Conservation (phyloP, 2,888 invertebrate species). For the Scrobipalpa costella region DNA sequence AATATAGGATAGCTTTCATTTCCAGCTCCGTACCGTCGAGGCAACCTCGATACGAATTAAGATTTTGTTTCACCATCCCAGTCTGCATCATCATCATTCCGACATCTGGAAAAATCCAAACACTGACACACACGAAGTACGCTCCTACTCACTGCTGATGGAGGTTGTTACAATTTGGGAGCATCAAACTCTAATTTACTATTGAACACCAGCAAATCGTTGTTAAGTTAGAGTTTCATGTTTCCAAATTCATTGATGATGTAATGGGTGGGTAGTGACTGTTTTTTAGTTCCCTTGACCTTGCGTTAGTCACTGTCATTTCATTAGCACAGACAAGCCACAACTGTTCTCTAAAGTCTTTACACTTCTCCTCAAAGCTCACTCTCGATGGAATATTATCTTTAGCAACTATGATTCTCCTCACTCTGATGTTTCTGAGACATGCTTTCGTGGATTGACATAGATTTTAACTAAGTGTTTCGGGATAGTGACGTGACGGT, state of each 20-base stretch:
- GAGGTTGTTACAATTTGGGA: conserved; percentile 50
- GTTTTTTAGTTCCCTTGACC: conserved; percentile 56
- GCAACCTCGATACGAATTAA: conserved; percentile 87
- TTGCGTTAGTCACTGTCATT: conserved; percentile 72
- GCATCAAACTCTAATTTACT: conserved; percentile 47
- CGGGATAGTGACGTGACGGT: conserved; percentile 63
- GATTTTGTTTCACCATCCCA: conserved; percentile 96
- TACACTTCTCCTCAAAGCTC: conserved; percentile 63
- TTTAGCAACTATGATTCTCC: conserved; percentile 60
- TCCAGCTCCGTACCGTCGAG: conserved; percentile 89
- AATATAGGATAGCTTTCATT: conserved; percentile 65
- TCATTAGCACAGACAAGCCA: conserved; percentile 75
- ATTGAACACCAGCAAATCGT: background rate
- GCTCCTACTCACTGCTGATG: conserved; percentile 52
- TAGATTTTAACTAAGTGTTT: conserved; percentile 65
- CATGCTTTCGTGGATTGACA: conserved; percentile 78
- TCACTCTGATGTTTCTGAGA: conserved; percentile 76
- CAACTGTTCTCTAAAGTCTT: conserved; percentile 75
- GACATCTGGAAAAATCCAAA: conserved; percentile 93
- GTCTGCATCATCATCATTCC: conserved; percentile 98
- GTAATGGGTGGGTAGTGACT: conserved; percentile 62
- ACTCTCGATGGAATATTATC: conserved; percentile 58
- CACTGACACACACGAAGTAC: conserved; percentile 76
- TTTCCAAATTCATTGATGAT: conserved; percentile 63
- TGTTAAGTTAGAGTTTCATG: conserved; percentile 50